A percentile compares a stretch with the other conserved stretches of the same genome.
Conservation (phyloP, 2,797 vertebrate genomes). For the Lycodopsis pacificus region DNA sequence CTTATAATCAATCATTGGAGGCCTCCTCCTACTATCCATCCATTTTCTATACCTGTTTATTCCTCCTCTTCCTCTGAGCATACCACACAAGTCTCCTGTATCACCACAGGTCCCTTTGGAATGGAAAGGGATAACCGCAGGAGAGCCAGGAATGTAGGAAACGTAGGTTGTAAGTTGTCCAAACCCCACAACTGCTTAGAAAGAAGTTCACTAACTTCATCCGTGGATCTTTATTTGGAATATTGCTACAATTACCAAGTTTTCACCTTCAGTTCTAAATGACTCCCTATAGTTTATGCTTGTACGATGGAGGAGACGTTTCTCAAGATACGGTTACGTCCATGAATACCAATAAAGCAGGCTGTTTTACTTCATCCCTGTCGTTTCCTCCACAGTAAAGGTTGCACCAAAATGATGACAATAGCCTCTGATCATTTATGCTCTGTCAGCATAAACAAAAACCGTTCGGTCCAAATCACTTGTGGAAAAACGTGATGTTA, state of each 20-base stretch:
- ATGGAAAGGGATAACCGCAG: not conserved
- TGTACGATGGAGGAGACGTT: not conserved
- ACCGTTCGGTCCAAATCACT: not conserved
- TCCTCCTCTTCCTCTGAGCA: not conserved
- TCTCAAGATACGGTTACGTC: not conserved
- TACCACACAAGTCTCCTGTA: not conserved
- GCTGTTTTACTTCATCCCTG: not conserved
- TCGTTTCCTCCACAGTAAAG: not conserved
- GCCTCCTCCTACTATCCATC: constrained; percentile 28
- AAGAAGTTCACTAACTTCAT: not conserved
- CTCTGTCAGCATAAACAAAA: not conserved
- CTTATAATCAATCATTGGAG: constrained; percentile 18
- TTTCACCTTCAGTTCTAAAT: not conserved
- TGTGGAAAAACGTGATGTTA: not conserved
- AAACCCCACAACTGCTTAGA: not conserved
- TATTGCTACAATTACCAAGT: not conserved
- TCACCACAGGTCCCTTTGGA: constrained; percentile 4
- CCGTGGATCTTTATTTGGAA: not conserved
- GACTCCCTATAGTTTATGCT: not conserved
- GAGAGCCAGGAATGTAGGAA: not conserved
- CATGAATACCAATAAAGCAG: not conserved
- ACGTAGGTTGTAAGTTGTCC: not conserved
- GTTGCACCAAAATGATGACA: not conserved
- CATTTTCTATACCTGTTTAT: constrained; percentile 25
- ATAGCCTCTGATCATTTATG: not conserved